Base-by-base conservation (phyloP, 2,113 vertebrate species). In the Brachyhypopomus gauderio region DNA sequence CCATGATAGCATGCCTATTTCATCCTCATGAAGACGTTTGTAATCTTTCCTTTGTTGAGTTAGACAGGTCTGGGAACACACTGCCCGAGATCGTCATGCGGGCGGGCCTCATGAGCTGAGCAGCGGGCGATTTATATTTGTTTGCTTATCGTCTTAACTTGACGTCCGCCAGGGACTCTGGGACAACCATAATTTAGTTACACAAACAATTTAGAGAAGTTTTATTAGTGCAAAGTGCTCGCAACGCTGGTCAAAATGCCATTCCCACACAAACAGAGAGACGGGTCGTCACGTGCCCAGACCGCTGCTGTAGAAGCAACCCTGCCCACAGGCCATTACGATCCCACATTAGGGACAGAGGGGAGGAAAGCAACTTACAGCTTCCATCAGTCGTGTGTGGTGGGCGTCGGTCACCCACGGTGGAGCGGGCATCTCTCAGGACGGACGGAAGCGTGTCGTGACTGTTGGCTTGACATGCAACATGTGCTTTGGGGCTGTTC, bases 91-190 rank as follows among this genome's bases (percentile, higher is more conserved):
- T 82, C 78, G 77, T 75, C 81, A 52, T 84, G 80, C 86, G 72
- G 83, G 72, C 82, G 27, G 58, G 23, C 19, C 41, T 27, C 62
- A 67, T 67, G 74, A 85, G 20, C 85, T 88, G 81, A 85, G 87
- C 88, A 87, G 87, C 87, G 83, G 69, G 79, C 64, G 77, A 90
- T 93, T 92, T 87, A 90, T 92, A 93, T 92, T 89, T 64, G 88
- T 92, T 90, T 86, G 84, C 88, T 92, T 94, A 92, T 93, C 92
- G 85, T 84, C 77, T 45, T 92, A 93, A 93, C 45, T 89, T 90
- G 87, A 89, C 88, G 89, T 86, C 89, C 84, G 83, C 52, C 75
- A 76, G 16, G 82, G 84, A 71, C 87, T 83, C 83, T 67, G 84
- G 80, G 85, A 82, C 81, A 62, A 79, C 80, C 60, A 36, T 89